These are phyloP conservation scores for Prionailurus bengalensis DNA, from an alignment of 2,113 vertebrate species.

Conservation along the genomic window DNA sequence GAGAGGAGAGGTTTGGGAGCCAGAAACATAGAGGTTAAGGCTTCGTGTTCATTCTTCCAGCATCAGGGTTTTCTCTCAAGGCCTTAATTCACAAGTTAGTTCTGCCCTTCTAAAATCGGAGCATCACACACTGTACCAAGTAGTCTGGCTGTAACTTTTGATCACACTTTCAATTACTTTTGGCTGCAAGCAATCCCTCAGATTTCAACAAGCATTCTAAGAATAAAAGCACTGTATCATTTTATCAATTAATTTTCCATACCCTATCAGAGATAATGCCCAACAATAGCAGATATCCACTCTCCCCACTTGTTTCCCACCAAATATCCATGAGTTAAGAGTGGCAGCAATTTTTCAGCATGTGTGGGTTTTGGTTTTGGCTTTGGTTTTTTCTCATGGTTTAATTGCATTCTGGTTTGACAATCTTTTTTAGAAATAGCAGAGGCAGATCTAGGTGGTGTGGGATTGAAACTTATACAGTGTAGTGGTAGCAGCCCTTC, in stretches of 20 bases:
- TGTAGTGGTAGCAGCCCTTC: neutral
- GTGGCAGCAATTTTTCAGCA: neutral
- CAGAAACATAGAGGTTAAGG: neutral
- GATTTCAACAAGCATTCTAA: slow-evolving; percentile 53
- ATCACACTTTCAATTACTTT: slow-evolving; percentile 67
- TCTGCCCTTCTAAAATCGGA: slow-evolving; percentile 62
- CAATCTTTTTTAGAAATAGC: neutral
- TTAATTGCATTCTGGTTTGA: neutral
- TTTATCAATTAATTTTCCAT: slow-evolving; percentile 62
- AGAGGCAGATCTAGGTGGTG: neutral
- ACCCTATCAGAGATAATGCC: neutral
- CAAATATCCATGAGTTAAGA: neutral
- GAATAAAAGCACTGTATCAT: neutral
- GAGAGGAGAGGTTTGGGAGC: neutral
- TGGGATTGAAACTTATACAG: neutral
- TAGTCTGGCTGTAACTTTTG: neutral
- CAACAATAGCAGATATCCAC: neutral
- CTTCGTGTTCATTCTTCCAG: neutral
- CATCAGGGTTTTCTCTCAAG: neutral
- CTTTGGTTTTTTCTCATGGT: neutral
- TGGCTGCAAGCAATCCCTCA: slow-evolving; percentile 21
- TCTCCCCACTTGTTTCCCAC: neutral
- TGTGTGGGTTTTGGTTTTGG: neutral
- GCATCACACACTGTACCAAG: neutral
- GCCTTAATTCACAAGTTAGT: neutral